Evolutionary conservation across 2,888 invertebrate species (phyloP).

Genomic region (Nebria salina): DNA sequence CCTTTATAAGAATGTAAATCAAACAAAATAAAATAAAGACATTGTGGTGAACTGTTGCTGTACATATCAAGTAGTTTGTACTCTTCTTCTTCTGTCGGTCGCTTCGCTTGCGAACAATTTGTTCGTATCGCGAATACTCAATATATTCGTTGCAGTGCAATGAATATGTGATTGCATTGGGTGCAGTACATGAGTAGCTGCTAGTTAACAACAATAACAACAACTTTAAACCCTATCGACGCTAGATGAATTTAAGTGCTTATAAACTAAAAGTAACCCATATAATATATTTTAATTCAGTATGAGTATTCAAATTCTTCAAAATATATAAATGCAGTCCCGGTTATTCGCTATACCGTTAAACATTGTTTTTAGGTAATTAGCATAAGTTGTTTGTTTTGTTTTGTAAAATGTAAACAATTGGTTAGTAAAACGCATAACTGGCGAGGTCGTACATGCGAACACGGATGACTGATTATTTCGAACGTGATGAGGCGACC

Average conservation of each 20-base stretch:
- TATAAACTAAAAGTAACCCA: neutral
- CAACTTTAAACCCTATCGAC: neutral
- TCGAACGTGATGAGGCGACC: neutral
- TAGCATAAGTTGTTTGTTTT: neutral
- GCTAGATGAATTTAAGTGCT: neutral
- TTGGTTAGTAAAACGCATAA: neutral
- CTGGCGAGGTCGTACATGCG: neutral
- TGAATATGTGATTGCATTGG: conserved; percentile 41
- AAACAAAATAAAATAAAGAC: conserved; percentile 10
- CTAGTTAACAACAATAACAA: neutral
- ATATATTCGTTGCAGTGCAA: conserved; percentile 27
- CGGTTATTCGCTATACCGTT: neutral
- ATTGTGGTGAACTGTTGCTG: neutral
- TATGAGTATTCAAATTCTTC: too few relatives aligned
- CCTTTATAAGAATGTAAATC: neutral
- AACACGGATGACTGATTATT: neutral
- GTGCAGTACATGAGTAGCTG: conserved; percentile 19
- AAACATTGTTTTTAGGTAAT: neutral
- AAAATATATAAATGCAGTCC: too few relatives aligned
- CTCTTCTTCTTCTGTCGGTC: neutral
- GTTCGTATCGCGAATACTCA: conserved; percentile 31
- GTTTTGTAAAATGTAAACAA: neutral
- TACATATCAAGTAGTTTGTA: conserved; percentile 6
- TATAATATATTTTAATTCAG: too few relatives aligned
- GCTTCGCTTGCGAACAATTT: neutral